These are phyloP conservation scores for Lycaena phlaeas DNA, from an alignment of 2,888 invertebrate species.

Conservation along the genomic window DNA sequence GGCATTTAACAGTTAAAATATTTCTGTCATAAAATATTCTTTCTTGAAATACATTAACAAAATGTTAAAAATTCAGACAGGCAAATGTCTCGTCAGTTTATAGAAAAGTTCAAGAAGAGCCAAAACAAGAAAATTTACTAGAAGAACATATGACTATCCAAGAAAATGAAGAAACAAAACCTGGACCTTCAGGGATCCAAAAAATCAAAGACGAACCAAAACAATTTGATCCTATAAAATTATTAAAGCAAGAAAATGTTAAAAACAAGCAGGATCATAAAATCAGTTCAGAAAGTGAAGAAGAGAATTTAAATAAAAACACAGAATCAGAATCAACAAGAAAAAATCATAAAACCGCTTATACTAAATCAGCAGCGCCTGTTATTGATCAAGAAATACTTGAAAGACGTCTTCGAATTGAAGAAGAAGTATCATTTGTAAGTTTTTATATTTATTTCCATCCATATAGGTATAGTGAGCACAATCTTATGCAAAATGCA, in stretches of 20 bases:
- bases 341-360: constrained; percentile 11
- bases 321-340: not conserved
- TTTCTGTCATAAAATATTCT: not conserved
- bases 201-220: constrained; percentile 25
- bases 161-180: constrained; percentile 13
- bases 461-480: no score
- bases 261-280: constrained; percentile 13
- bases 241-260: constrained; percentile 29
- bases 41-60: no score
- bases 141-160: constrained; percentile 2
- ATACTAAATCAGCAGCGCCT: constrained; percentile 11
- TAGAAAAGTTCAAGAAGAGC: constrained; percentile 32
- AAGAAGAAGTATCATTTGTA: constrained; percentile 64
- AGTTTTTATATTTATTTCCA: no score
- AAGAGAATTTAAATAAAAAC: constrained; percentile 11
- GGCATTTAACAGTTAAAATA: no score
- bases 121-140: constrained; percentile 12
- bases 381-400: constrained; percentile 33
- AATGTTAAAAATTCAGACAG: constrained; percentile 71
- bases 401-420: constrained; percentile 54
- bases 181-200: constrained; percentile 20
- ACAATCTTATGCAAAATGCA: no score
- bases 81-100: constrained; percentile 79
- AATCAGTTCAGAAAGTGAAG: constrained; percentile 12
- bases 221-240: constrained; percentile 31